Percentiles rank a stretch among this genome's conserved stretches.
phyloP scores from a whole-genome alignment of 2,113 vertebrate species.

The Pelecanoides urinatrix region DNA sequence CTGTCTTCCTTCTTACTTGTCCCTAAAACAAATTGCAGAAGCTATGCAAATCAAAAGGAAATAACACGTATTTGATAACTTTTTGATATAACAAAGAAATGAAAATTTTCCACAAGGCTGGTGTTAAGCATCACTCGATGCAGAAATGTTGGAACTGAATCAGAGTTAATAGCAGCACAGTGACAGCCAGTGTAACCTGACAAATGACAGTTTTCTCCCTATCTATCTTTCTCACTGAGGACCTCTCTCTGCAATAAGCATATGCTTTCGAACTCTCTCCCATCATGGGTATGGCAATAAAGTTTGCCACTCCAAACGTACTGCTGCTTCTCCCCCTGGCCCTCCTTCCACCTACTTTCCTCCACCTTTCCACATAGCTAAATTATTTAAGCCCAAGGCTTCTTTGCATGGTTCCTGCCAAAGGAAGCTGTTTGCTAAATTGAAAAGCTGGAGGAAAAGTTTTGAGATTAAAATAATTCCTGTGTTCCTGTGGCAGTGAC shows the following conservation, averaged over 20 bases:
- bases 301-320: neutral
- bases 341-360: neutral
- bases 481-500: neutral
- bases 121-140: neutral
- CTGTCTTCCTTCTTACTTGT: neutral
- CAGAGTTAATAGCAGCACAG: neutral
- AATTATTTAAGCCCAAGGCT: neutral
- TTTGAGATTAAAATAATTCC: conserved; percentile 13
- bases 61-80: neutral
- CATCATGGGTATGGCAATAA: neutral
- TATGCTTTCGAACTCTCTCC: neutral
- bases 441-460: neutral
- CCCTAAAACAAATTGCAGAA: neutral
- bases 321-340: neutral
- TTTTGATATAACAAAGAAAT: neutral
- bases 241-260: neutral
- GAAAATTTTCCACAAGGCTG: neutral
- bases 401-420: neutral
- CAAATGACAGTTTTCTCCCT: neutral
- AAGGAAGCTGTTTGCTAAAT: neutral
- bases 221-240: neutral
- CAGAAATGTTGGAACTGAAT: neutral
- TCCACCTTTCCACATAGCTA: neutral
- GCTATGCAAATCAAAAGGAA: neutral
- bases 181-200: neutral